phyloP scores from a whole-genome alignment of 2,797 vertebrate species.

The Chloroceryle inda region DNA sequence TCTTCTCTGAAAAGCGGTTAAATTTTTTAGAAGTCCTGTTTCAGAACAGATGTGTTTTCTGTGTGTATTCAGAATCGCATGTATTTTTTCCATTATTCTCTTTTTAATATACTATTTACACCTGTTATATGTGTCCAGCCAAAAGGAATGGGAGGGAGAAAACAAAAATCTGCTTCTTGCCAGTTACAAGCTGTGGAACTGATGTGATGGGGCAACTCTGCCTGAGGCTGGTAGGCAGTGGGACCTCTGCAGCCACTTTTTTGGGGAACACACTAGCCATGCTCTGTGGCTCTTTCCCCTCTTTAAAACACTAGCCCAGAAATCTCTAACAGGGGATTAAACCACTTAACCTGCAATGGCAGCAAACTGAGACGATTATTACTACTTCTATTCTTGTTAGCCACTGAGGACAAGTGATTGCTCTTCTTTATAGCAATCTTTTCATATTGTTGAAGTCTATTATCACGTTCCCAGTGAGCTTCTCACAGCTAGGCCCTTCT shows the following conservation, averaged over 20 bases:
- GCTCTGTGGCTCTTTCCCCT: not conserved
- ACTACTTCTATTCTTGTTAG: not conserved
- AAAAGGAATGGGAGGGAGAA: not conserved
- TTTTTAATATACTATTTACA: not conserved
- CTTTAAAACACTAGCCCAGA: not conserved
- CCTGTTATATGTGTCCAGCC: not conserved
- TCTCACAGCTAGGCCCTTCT: not conserved
- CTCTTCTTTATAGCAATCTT: not conserved
- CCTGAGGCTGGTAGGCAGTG: rapidly evolving
- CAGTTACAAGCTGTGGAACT: rapidly evolving
- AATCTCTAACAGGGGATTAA: not conserved
- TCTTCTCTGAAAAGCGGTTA: not conserved
- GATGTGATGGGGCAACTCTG: not conserved
- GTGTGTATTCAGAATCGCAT: not conserved
- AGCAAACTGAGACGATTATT: not conserved
- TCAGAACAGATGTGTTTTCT: slow-evolving; percentile 14
- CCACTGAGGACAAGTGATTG: not conserved
- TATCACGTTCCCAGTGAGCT: not conserved
- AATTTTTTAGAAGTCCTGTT: not conserved
- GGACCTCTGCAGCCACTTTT: not conserved
- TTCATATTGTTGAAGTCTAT: not conserved
- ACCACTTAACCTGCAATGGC: not conserved
- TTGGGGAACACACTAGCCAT: not conserved
- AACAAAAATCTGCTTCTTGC: not conserved
- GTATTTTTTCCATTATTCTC: not conserved